Base-by-base conservation (phyloP, 1,140 invertebrate genomes). In the Papilio aristodemus region DNA sequence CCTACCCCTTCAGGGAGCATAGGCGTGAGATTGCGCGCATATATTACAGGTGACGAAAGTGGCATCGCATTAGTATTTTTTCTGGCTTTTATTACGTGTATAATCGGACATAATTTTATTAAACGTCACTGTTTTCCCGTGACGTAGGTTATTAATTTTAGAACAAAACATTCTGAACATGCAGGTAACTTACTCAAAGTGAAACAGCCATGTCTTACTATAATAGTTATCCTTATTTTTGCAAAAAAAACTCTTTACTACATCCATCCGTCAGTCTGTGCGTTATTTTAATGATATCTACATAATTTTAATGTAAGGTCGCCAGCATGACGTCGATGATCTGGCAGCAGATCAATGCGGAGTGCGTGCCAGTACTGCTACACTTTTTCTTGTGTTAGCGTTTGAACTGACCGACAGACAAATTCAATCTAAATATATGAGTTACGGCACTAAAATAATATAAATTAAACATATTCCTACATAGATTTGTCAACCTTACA, bases 241-340 rank as follows among this genome's bases (percentile, higher is more conserved):
- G 43, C 19, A 46, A 54, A 0, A 22, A 3, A 22, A 13, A 22
- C n/a, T 39, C 13, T 13, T 39, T 39, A 13, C 10, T 1, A 54
- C 9, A 9, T 22, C 17, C 9, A 7, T 54, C 46, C 9, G 19
- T 54, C 46, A 22, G 22, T 54, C 46, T 54, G 46, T 54, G 3
- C 46, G 46, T 54, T 22, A 54, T 54, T 54, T 22, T 54, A 22
- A 54, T 54, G 22, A 54, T 54, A 54, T 22, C 46, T 54, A 25
- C 19, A 54, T 22, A 54, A 54, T 54, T 54, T 54, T 54, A 54
- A 54, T 54, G 46, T 54, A 54, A 54, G 46, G 46, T 25, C 46
- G 4, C 4, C 19, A 22, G 19, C 27, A 32, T 54, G 46, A 54
- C 46, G 46, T 54, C 8, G n/a, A 11, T 9, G 9, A 54, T 54